Evolutionary conservation across 1,140 invertebrate species (phyloP), one percentile per base, ranked within the genome.

Genomic region (Ceratina calcarata): DNA sequence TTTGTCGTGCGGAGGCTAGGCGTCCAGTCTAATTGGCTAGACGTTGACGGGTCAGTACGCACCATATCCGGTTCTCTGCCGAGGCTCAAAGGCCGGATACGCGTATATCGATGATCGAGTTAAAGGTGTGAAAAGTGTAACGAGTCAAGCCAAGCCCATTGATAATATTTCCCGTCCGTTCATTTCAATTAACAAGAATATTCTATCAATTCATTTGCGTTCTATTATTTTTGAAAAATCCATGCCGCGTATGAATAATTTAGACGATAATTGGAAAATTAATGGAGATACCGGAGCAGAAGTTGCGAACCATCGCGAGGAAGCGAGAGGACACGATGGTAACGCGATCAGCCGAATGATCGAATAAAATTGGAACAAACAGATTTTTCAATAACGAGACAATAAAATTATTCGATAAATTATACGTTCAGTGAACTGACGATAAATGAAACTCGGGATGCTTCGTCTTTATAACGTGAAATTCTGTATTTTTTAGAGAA

Each of bases 61-160:
- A 24, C 32, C 62, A 75, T 75, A 75, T 75, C 62, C 37, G 27
- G 7, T 45, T 65, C n/a, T n/a, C n/a, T n/a, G n/a, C 20, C 55
- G 49, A 6, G 22, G 16, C 51, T 75, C 72, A 66, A 65, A 57
- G 72, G 27, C 16, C 7, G 20, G 20, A n/a, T 18, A n/a, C 32
- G 32, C 6, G 32, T 24, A 4, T 15, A 16, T 45, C 6, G 73
- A 37, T 66, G 22, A 67, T 49, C 2, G 49, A 57, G 37, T 74
- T 55, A 55, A 51, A 27, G 16, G 8, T 18, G 37, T 37, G 3
- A 6, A 65, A 74, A 53, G 8, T 55, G n/a, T 20, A 22, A 64
- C 60, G 24, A 55, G 15, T 58, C 0, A 4, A 37, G 7, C 20
- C 0, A 7, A 27, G n/a, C 18, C 15, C 16, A 22, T 27, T 22